These are phyloP conservation scores for Beris morrisii DNA, from an alignment of 2,888 invertebrate species.

Conservation along the genomic window DNA sequence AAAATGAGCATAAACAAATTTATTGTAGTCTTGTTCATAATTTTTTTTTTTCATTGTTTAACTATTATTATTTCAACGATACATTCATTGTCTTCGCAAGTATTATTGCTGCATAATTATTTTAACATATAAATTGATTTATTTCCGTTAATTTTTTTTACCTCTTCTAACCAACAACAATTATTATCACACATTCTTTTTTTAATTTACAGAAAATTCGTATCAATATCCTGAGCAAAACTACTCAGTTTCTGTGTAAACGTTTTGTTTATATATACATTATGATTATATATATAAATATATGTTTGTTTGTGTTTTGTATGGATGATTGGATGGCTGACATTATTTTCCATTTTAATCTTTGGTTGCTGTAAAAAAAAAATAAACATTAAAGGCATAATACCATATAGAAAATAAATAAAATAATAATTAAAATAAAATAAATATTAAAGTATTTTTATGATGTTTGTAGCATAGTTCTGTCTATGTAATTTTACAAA, in stretches of 20 bases:
- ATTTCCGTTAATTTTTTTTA: slow-evolving; percentile 2
- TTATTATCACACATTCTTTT: slow-evolving; percentile 37
- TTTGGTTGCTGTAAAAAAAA: slow-evolving; percentile 32
- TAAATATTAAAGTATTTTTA: slow-evolving; percentile 36
- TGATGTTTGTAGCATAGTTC: slow-evolving; percentile 39
- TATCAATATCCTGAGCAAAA: slow-evolving; percentile 53
- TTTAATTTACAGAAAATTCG: slow-evolving; percentile 49
- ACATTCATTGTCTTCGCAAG: no score
- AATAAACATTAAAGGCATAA: slow-evolving; percentile 23
- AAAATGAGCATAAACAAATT: no score
- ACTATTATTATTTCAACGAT: no score
- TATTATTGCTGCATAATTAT: no score
- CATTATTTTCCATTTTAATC: slow-evolving; percentile 28
- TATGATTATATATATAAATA: neutral
- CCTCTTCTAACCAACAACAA: slow-evolving; percentile 7
- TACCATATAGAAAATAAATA: slow-evolving; percentile 18
- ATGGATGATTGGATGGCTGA: slow-evolving; percentile 35
- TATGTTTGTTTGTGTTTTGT: slow-evolving; percentile 30
- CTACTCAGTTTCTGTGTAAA: slow-evolving; percentile 53
- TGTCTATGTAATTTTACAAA: slow-evolving; percentile 38
- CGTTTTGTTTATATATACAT: slow-evolving; percentile 16
- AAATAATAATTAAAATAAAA: slow-evolving; percentile 31
- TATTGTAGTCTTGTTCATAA: no score
- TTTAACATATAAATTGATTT: no score
- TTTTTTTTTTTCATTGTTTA: no score